Percentiles rank a stretch among this genome's conserved stretches.
Conservation (phyloP, 2,888 invertebrate genomes). For the Idaea biselata region DNA sequence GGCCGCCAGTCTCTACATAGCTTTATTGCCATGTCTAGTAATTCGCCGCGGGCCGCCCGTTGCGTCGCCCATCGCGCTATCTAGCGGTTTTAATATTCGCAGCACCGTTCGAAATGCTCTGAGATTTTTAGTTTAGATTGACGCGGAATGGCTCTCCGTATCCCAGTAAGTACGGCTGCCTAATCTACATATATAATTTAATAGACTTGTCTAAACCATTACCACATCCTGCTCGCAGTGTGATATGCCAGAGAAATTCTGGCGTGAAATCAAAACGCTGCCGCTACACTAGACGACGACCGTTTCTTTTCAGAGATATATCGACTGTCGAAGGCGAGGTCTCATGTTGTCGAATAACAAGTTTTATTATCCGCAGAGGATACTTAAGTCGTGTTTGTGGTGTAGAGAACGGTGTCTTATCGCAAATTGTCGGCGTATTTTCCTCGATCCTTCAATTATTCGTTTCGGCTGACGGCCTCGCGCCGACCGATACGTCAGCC, state of each 20-base stretch:
- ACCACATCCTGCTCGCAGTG: not conserved
- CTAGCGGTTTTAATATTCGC: constrained; percentile 22
- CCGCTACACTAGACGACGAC: not conserved
- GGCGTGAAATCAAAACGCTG: not conserved
- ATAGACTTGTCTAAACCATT: constrained; percentile 2
- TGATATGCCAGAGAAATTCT: constrained; percentile 1
- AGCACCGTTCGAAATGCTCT: constrained; percentile 17
- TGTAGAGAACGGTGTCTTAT: constrained; percentile 22
- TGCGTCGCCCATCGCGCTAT: constrained; percentile 12
- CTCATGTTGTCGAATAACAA: constrained; percentile 1
- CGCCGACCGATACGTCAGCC: constrained; percentile 45
- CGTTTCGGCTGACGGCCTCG: constrained; percentile 25
- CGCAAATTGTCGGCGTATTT: constrained; percentile 35
- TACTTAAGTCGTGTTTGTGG: constrained; percentile 16
- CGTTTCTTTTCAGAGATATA: not conserved
- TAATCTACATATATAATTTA: constrained; percentile 9
- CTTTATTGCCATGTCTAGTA: constrained; percentile 30
- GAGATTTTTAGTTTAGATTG: constrained; percentile 20
- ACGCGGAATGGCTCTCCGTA: constrained; percentile 7
- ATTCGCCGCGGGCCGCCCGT: constrained; percentile 17
- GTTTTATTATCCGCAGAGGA: constrained; percentile 12
- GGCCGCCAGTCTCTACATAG: constrained; percentile 28
- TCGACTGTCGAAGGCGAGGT: not conserved
- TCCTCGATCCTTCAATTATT: constrained; percentile 44
- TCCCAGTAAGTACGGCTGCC: constrained; percentile 9